Base-by-base conservation (phyloP, 2,113 vertebrate genomes). In the Chaenogobius annularis region DNA sequence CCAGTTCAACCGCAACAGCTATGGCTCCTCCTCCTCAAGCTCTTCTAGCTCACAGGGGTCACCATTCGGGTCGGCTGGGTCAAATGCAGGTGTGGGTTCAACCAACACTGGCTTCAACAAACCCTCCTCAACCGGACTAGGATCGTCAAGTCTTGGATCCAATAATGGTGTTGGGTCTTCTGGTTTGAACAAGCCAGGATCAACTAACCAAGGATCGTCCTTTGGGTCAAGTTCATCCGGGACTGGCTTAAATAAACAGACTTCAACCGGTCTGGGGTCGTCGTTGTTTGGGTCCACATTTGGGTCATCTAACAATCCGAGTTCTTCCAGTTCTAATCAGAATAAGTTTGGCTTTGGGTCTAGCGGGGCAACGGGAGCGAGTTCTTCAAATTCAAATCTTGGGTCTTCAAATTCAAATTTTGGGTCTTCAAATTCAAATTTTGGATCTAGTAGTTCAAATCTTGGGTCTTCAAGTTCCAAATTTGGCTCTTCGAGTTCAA, bases 341-440 rank as follows among this genome's bases (percentile, higher is more conserved):
- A 31, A 31, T 31, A 31, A 31, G 26, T 31, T 31, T 31, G 26
- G 26, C 26, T 40, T 40, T 40, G 72, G 1, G 44, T 77, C 74
- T 44, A 48, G 40, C 31, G 78, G 61, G n/a, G 79, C 72, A 59
- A 44, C 35, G 31, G 82, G 68, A 3, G 54, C 66, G 31, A 13
- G 10, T 10, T 56, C 46, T 13, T 22, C 84, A 59, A 54, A 0
- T 40, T 31, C 26, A 26, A 74, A 1, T 37, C 20, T 54, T 6
- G 44, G 67, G 23, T 69, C 76, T 54, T 23, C 44, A 12, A 75
- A 66, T 15, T 43, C 59, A 68, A 62, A 37, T 31, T 12, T 7
- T 15, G 59, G 67, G 1, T 75, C 48, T 37, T 40, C 59, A 2
- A 61, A 19, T n/a, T 65, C 62, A 10, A 59, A 59, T 10, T 3